Conservation (phyloP, 1,140 invertebrate genomes). For the Brachionus calyciflorus region DNA sequence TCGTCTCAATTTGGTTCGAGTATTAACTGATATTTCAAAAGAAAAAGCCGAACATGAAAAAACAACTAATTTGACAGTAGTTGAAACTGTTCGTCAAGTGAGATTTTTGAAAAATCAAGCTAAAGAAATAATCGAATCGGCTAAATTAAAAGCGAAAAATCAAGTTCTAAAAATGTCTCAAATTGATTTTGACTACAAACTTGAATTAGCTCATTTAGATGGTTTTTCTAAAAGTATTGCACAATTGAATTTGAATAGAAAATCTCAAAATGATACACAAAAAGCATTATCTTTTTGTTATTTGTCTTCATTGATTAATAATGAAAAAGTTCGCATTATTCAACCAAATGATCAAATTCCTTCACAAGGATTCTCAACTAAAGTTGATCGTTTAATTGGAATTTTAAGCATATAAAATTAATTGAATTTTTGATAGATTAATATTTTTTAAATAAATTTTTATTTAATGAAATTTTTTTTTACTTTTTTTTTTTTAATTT, state of each 20-base stretch:
- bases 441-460: background rate
- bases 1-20: background rate
- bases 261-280: conserved; percentile 9
- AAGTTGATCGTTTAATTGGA: conserved; percentile 2
- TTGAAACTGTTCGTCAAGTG: background rate
- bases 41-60: conserved; percentile 24
- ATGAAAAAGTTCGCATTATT: background rate
- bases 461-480: background rate
- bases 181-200: background rate
- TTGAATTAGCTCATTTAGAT: conserved; percentile 3
- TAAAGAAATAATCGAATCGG: background rate
- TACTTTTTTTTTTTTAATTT: background rate
- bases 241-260: background rate
- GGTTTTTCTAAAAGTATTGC: background rate
- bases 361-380: background rate
- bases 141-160: background rate
- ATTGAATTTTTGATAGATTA: background rate
- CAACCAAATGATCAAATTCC: background rate
- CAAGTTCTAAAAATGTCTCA: background rate
- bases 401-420: conserved; percentile 1
- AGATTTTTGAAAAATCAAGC: background rate
- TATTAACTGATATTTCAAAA: background rate
- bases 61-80: background rate
- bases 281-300: conserved; percentile 10
- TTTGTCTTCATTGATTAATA: conserved; percentile 30